Evolutionary conservation across 2,113 vertebrate species (phyloP).

Genomic region (Sarotherodon lohbergeri): DNA sequence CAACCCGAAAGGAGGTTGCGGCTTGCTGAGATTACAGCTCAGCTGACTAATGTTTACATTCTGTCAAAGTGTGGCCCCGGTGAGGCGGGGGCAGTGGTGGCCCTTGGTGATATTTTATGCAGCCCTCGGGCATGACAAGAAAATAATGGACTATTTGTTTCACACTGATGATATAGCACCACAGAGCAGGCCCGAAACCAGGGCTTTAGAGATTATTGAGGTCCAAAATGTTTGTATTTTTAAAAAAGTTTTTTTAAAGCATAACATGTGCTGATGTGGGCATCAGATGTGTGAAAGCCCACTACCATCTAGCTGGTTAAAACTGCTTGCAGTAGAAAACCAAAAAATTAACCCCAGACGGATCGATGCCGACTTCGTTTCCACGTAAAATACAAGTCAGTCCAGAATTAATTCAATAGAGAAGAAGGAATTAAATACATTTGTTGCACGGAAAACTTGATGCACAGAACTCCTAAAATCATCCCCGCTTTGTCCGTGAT

Average conservation of each 20-base stretch:
- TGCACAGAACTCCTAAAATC: background rate
- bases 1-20: background rate
- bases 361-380: fast-evolving
- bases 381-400: background rate
- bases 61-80: background rate
- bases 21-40: background rate
- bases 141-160: background rate
- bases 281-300: background rate
- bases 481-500: background rate
- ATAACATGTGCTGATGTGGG: background rate
- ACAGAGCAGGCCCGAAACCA: background rate
- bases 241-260: background rate
- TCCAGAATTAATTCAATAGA: background rate
- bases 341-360: background rate
- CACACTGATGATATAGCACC: background rate
- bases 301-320: background rate
- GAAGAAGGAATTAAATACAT: background rate
- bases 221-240: background rate
- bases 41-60: background rate
- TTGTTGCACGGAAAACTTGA: background rate
- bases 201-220: background rate
- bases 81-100: background rate
- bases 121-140: background rate
- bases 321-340: background rate
- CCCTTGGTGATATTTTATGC: background rate